These are phyloP conservation scores for Drusus annulatus DNA, from an alignment of 1,140 invertebrate genomes.

Conservation along the genomic window DNA sequence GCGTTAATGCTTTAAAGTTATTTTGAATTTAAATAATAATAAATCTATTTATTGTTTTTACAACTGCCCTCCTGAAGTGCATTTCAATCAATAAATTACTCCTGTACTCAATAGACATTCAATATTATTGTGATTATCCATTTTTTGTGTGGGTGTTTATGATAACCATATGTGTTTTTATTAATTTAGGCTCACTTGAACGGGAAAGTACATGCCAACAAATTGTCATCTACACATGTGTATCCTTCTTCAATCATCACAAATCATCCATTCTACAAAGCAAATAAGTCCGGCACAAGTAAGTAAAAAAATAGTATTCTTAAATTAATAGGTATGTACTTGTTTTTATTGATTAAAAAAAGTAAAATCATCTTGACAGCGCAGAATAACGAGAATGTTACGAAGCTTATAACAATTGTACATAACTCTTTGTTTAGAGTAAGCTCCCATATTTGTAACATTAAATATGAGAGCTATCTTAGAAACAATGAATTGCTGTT, in stretches of 20 bases:
- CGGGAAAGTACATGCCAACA: constrained; percentile 46
- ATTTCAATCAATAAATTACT: neutral
- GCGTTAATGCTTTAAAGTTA: too few relatives aligned
- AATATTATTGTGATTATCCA: neutral
- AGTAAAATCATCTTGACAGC: too few relatives aligned
- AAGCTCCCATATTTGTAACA: too few relatives aligned
- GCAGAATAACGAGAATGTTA: too few relatives aligned
- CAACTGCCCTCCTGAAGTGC: neutral
- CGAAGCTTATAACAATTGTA: too few relatives aligned
- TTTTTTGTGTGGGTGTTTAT: neutral
- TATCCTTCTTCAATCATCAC: constrained; percentile 40
- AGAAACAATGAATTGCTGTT: too few relatives aligned
- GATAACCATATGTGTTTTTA: neutral
- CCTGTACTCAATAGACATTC: neutral
- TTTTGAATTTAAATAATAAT: too few relatives aligned
- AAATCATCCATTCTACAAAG: neutral
- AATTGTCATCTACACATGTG: neutral
- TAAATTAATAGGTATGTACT: neutral
- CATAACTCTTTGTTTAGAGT: too few relatives aligned
- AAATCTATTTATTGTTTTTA: too few relatives aligned
- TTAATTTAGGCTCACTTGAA: constrained; percentile 45
- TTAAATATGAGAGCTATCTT: too few relatives aligned
- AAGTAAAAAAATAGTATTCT: neutral
- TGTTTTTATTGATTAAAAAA: too few relatives aligned
- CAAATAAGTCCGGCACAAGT: neutral